Conservation (phyloP, 2,113 vertebrate genomes). For the Centropus bengalensis region DNA sequence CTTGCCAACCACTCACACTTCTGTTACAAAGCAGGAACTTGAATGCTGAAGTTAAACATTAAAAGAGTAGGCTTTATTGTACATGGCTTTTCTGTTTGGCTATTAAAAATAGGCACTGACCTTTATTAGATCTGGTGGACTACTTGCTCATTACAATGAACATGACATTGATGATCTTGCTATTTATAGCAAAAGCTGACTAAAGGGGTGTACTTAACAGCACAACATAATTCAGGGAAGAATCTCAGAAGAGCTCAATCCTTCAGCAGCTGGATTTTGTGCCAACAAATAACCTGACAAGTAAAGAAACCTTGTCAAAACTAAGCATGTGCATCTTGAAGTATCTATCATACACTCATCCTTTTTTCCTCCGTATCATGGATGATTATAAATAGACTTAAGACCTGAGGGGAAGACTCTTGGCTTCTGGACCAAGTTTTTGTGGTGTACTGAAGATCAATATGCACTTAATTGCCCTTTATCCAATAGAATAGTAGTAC, state of each 20-base stretch:
- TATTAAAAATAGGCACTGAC: not conserved
- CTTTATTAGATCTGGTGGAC: not conserved
- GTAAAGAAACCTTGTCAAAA: conserved; percentile 1
- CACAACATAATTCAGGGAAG: not conserved
- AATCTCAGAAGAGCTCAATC: not conserved
- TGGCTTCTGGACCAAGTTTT: not conserved
- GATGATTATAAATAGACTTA: not conserved
- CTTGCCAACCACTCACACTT: not conserved
- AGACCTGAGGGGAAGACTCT: not conserved
- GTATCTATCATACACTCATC: not conserved
- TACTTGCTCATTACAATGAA: not conserved
- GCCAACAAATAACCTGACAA: not conserved
- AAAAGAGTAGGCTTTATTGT: not conserved
- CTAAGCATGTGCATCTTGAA: not conserved
- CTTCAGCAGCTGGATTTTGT: not conserved
- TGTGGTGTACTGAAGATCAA: not conserved
- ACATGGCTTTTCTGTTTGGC: not conserved
- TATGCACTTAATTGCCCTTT: not conserved
- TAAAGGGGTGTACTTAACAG: not conserved
- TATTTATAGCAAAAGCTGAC: not conserved
- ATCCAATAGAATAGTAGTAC: not conserved
- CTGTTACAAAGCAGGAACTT: not conserved
- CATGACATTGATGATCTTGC: not conserved
- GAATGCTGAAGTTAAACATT: not conserved
- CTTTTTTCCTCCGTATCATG: not conserved